Conservation (phyloP, 2,888 invertebrate genomes). For the Uropetala carovei region DNA sequence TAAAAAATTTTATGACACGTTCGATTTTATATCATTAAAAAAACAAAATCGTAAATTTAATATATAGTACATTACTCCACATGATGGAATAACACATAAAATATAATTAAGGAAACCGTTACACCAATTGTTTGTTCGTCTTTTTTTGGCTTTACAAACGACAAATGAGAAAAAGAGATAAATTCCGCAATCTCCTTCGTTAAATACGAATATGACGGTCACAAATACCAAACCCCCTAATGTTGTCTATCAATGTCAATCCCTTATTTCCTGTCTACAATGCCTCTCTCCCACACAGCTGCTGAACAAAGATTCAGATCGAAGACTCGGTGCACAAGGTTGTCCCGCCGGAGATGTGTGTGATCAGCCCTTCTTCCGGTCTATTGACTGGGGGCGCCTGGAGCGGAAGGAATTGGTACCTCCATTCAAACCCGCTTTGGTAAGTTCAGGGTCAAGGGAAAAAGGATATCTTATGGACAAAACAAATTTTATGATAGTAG, state of each 20-base stretch:
- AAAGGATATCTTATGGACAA: background rate
- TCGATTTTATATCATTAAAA: too few relatives aligned
- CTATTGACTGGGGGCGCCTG: conserved; percentile 92
- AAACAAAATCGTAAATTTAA: too few relatives aligned
- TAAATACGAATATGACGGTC: too few relatives aligned
- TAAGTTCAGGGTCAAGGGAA: conserved; percentile 76
- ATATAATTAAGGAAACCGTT: too few relatives aligned
- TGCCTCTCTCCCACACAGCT: conserved; percentile 76
- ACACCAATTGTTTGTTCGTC: too few relatives aligned
- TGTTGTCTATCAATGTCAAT: background rate
- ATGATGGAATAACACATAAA: too few relatives aligned
- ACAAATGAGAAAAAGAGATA: background rate
- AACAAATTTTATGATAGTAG: background rate
- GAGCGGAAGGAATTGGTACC: conserved; percentile 93
- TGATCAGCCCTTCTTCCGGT: conserved; percentile 93
- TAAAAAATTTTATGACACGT: too few relatives aligned
- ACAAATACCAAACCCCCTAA: too few relatives aligned
- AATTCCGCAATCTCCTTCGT: background rate
- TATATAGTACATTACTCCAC: too few relatives aligned
- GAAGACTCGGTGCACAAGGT: conserved; percentile 91
- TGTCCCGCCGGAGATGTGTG: conserved; percentile 93
- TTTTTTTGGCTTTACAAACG: background rate
- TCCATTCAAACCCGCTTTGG: conserved; percentile 96
- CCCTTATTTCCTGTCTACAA: background rate
- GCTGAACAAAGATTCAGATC: conserved; percentile 93